Evolutionary conservation across 2,113 vertebrate species (phyloP), one percentile per base, ranked within the genome.

Genomic region (Upupa epops): DNA sequence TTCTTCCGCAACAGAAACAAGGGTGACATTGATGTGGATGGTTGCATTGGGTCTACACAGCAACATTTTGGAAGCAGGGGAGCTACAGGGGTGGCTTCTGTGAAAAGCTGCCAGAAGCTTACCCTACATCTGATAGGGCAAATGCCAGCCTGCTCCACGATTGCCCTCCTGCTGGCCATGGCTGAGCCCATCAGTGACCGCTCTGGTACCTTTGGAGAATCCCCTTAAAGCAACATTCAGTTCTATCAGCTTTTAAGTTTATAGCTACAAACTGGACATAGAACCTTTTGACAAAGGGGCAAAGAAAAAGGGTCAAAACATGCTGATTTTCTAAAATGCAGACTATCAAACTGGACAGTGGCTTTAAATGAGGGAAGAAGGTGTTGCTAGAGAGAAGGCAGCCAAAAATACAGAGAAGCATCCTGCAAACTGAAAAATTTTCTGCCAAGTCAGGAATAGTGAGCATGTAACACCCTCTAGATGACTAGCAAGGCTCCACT

Each of bases 321-420:
- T 0, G 2, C 8, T 2, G 1, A 77, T 49, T 70, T 70, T 87
- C 88, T 32, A 11, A 12, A 86, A 92, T 59, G 59, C 17, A 90
- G n/a, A 59, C 28, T 73, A 65, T 55, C 20, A 73, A 19, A 32
- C 21, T n/a, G 11, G 12, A 59, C 7, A 56, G 17, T 26, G 10
- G 7, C 76, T 92, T 92, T 61, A 90, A 92, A 91, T 55, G 29
- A 91, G 13, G 32, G 31, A 93, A 89, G 25, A 65, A 49, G 19
- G 75, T 26, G 36, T 24, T 84, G 40, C 40, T 74, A 79, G 36
- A 24, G 45, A 80, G 86, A 70, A 72, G 26, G 37, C 32, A 91
- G 66, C 71, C 84, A 93, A 87, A 90, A 92, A 29, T 21, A 72
- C 17, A 55, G 40, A 26, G 46, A 19, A 51, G 42, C 25, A 70